Evolutionary conservation across 2,797 vertebrate species (phyloP).

Genomic region (Huso huso): DNA sequence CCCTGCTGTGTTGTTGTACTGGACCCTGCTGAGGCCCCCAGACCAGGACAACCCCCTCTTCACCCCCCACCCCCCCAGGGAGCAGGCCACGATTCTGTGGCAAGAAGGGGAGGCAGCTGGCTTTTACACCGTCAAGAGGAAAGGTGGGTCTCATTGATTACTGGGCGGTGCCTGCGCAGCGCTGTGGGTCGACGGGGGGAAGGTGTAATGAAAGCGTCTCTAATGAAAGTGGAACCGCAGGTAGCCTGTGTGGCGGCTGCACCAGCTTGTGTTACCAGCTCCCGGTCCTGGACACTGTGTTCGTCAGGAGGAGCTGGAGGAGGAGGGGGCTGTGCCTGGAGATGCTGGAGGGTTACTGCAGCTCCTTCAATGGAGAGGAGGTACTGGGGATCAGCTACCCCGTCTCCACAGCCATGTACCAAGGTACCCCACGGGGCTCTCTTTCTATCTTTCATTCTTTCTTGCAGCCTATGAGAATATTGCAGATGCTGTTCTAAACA

Average conservation of each 20-base stretch:
- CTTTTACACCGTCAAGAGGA: slow-evolving; percentile 82
- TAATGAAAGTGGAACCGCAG: slow-evolving; percentile 37
- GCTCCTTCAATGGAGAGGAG: slow-evolving; percentile 56
- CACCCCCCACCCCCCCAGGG: slow-evolving; percentile 62
- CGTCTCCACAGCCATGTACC: slow-evolving; percentile 73
- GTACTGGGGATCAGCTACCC: slow-evolving; percentile 79
- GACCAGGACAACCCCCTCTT: slow-evolving; percentile 55
- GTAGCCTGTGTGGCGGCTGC: slow-evolving; percentile 61
- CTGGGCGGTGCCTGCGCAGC: too few relatives aligned
- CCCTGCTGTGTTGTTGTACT: too few relatives aligned
- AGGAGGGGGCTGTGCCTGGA: slow-evolving; percentile 66
- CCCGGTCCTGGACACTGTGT: slow-evolving; percentile 78
- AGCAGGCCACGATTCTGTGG: slow-evolving; percentile 83
- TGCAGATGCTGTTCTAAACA: too few relatives aligned
- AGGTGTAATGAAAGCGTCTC: neutral
- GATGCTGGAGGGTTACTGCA: slow-evolving; percentile 82
- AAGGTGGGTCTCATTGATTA: slow-evolving; percentile 52
- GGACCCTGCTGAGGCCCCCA: slow-evolving; percentile 59
- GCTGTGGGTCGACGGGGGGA: neutral
- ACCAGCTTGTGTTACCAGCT: slow-evolving; percentile 67
- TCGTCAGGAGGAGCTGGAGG: slow-evolving; percentile 62
- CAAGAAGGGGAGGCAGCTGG: slow-evolving; percentile 65
- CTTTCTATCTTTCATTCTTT: too few relatives aligned
- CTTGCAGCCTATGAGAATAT: too few relatives aligned
- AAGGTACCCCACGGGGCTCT: slow-evolving; percentile 53